A percentile compares a stretch with the other conserved stretches of the same genome.
These are phyloP conservation scores for Mesocricetus auratus DNA, from an alignment of 2,113 vertebrate genomes.

Conservation along the genomic window DNA sequence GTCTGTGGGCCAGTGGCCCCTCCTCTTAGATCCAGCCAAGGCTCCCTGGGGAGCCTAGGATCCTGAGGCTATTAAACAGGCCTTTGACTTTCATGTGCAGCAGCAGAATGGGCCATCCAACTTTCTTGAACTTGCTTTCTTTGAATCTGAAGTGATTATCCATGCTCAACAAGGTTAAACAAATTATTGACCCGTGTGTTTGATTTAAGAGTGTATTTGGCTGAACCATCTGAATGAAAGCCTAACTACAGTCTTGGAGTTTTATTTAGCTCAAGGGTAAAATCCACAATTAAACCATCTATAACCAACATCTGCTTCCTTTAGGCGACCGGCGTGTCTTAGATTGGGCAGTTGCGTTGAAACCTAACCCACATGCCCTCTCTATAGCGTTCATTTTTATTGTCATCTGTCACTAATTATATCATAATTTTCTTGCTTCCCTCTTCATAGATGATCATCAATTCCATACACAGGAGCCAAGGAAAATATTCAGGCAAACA, in stretches of 20 bases:
- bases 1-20: slow-evolving; percentile 62
- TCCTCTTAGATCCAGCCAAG: slow-evolving; percentile 71
- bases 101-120: slow-evolving; percentile 54
- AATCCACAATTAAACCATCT: not conserved
- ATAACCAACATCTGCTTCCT: slow-evolving; percentile 22
- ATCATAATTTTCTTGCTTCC: not conserved
- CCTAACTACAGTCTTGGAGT: slow-evolving; percentile 25
- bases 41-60: not conserved
- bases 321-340: not conserved
- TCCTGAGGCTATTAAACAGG: slow-evolving; percentile 51
- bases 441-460: slow-evolving; percentile 30
- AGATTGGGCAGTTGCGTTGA: not conserved
- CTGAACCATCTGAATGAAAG: slow-evolving; percentile 55
- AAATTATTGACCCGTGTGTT: slow-evolving; percentile 9
- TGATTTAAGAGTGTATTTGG: slow-evolving; percentile 6
- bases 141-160: slow-evolving; percentile 56
- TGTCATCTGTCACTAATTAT: not conserved
- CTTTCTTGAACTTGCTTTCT: slow-evolving; percentile 55
- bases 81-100: slow-evolving; percentile 32
- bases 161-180: slow-evolving; percentile 57
- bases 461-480: slow-evolving; percentile 44
- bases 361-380: not conserved
- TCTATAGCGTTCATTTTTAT: not conserved
- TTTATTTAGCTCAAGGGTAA: slow-evolving; percentile 48
- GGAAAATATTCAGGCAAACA: slow-evolving; percentile 52